Evolutionary conservation across 2,888 invertebrate species (phyloP).

Genomic region (Meloe dianella): DNA sequence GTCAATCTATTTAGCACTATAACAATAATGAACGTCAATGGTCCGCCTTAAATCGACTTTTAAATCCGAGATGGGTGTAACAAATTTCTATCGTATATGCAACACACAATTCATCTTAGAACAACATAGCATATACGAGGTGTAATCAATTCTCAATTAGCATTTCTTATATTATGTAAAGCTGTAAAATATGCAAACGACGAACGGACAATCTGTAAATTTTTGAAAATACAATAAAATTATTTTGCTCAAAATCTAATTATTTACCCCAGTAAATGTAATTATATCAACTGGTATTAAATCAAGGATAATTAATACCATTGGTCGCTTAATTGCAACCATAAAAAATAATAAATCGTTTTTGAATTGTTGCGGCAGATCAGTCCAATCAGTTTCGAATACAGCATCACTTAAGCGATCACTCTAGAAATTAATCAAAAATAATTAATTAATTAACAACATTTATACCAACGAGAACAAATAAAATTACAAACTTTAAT

Average conservation of each 20-base stretch:
- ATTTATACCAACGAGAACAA: too few species aligned
- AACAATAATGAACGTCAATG: too few species aligned
- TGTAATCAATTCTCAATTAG: background rate
- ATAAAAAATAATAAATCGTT: background rate
- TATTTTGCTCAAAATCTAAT: background rate
- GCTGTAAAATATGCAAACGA: background rate
- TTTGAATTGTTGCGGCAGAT: background rate
- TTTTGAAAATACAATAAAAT: background rate
- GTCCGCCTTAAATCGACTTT: too few species aligned
- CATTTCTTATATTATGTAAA: background rate
- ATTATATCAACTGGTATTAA: background rate
- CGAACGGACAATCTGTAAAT: background rate
- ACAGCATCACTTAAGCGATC: conserved; percentile 15
- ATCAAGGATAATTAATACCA: background rate
- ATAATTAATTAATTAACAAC: background rate
- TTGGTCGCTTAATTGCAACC: background rate
- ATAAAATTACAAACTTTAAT: conserved; percentile 2
- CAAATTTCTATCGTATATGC: too few species aligned
- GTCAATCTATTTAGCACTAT: too few species aligned
- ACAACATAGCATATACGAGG: too few species aligned
- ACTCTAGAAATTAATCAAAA: conserved; percentile 13
- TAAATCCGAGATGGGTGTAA: too few species aligned
- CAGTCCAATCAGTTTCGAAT: background rate
- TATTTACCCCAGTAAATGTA: background rate
- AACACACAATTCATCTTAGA: too few species aligned